Conservation (phyloP, 1,140 invertebrate species). For the Drosophila kepulauana region DNA sequence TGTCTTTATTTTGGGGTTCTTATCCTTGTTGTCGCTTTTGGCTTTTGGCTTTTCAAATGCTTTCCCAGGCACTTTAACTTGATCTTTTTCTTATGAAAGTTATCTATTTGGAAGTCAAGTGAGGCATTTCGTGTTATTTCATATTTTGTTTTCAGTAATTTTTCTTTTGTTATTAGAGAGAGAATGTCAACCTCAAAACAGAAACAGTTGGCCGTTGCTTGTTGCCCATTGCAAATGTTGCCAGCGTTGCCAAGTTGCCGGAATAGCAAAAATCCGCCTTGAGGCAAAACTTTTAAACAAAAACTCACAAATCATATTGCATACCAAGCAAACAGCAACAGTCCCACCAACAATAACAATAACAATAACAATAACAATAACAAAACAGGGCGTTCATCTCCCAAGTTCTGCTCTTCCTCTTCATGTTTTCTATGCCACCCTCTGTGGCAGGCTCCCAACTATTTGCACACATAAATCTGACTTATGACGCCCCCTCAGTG, state of each 20-base stretch:
- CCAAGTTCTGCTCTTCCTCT: constrained; percentile 18
- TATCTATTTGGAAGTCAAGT: constrained; percentile 13
- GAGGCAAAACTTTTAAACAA: constrained; percentile 65
- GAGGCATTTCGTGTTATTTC: constrained; percentile 17
- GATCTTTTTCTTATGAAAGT: constrained; percentile 12
- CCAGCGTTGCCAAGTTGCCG: constrained; percentile 21
- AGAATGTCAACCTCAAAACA: constrained; percentile 53
- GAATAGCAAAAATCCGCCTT: constrained; percentile 52
- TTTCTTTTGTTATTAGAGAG: constrained; percentile 53
- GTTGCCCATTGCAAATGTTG: constrained; percentile 29
- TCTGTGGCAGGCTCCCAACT: constrained; percentile 40
- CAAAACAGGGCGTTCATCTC: constrained; percentile 45
- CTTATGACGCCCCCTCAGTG: constrained; percentile 69
- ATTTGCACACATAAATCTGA: constrained; percentile 82
- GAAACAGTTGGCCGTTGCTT: constrained; percentile 7
- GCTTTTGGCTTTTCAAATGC: not conserved
- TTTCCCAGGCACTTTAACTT: not conserved
- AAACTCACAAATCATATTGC: constrained; percentile 70
- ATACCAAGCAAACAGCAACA: constrained; percentile 25
- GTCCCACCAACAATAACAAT: not conserved
- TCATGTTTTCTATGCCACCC: not conserved
- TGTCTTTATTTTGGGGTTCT: not conserved
- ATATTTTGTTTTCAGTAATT: constrained; percentile 44
- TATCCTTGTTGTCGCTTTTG: not conserved
- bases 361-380: constrained; percentile 41